Percentiles rank a stretch among this genome's conserved stretches.
phyloP scores from a whole-genome alignment of 2,797 vertebrate species.

The Chrosomus eos region DNA sequence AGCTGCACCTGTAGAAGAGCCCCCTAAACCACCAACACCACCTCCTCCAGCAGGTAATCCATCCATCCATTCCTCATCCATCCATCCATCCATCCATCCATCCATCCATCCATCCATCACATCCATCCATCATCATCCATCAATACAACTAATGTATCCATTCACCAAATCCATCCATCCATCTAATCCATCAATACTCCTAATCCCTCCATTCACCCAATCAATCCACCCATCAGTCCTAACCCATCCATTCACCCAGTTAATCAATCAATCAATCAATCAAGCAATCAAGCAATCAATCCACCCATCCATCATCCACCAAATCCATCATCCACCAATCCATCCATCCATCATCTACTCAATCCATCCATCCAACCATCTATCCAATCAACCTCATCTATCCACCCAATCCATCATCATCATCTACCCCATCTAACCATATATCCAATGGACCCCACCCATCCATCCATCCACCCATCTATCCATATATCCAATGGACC shows the following conservation, averaged over 20 bases:
- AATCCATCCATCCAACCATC: neutral
- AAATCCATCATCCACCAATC: neutral
- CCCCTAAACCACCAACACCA: slow-evolving; percentile 73
- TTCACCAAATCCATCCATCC: neutral
- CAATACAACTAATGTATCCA: neutral
- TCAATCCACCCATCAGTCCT: neutral
- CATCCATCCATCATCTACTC: neutral
- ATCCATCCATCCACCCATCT: neutral
- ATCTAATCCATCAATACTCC: too few species aligned
- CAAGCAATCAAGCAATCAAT: neutral
- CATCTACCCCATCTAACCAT: neutral
- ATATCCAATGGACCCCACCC: neutral
- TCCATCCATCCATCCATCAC: neutral
- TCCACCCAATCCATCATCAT: neutral
- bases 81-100: neutral
- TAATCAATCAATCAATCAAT: neutral
- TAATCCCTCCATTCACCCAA: neutral
- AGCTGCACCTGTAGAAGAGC: slow-evolving; percentile 69
- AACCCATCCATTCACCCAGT: neutral
- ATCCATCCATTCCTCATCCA: neutral
- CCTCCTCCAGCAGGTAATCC: slow-evolving; percentile 75
- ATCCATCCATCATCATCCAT: neutral
- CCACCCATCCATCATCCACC: neutral
- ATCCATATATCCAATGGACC: neutral
- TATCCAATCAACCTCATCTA: neutral